Evolutionary conservation across 1,140 invertebrate species (phyloP).

Genomic region (Diorhabda sublineata): DNA sequence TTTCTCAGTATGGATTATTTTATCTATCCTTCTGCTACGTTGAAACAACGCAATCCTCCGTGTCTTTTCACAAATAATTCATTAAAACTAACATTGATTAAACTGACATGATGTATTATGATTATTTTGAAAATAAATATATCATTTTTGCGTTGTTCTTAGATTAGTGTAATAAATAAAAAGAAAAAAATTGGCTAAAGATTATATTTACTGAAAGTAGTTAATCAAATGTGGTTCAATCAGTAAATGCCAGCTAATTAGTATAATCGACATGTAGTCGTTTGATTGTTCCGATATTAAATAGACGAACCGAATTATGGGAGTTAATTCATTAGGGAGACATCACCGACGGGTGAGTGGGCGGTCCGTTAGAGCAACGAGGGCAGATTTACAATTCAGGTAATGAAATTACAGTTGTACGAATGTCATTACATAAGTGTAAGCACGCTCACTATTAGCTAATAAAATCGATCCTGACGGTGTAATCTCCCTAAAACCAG

Average conservation of each 20-base stretch:
- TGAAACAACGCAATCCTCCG: too few species aligned
- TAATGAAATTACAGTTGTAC: slow-evolving; percentile 45
- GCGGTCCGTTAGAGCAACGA: background rate
- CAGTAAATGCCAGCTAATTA: slow-evolving; percentile 7
- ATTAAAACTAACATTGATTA: too few species aligned
- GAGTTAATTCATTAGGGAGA: slow-evolving; percentile 41
- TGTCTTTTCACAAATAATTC: too few species aligned
- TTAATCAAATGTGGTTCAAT: background rate
- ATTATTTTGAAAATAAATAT: too few species aligned
- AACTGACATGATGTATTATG: too few species aligned
- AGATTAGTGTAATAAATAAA: too few species aligned
- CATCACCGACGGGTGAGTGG: slow-evolving; percentile 26
- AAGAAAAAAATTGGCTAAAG: too few species aligned
- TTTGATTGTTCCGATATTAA: slow-evolving; percentile 26
- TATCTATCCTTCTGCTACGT: too few species aligned
- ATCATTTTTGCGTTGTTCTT: too few species aligned
- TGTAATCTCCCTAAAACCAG: slow-evolving; percentile 39
- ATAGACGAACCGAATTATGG: slow-evolving; percentile 37
- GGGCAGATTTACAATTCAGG: slow-evolving; percentile 42
- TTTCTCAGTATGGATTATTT: too few species aligned
- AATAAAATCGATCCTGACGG: slow-evolving; percentile 42
- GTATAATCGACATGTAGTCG: slow-evolving; percentile 21
- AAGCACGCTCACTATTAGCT: slow-evolving; percentile 44
- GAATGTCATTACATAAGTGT: slow-evolving; percentile 45
- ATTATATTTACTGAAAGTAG: too few species aligned